phyloP scores from a whole-genome alignment of 1,140 invertebrate species.

The Saccostrea echinata region DNA sequence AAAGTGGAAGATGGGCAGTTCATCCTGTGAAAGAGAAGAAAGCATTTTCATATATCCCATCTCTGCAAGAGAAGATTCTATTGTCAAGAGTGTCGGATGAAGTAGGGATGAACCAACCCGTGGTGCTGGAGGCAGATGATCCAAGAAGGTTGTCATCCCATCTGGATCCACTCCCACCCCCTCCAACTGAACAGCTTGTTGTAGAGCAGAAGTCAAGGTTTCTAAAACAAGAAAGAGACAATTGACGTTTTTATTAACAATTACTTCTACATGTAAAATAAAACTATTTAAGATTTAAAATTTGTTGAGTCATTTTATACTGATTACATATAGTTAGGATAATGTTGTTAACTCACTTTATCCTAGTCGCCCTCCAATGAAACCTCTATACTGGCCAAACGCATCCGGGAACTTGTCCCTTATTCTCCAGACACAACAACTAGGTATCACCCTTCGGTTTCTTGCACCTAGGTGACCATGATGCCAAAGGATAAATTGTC shows the following conservation, averaged over 20 bases:
- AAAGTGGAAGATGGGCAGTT: conserved; percentile 21
- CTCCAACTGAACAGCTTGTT: conserved; percentile 35
- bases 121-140: conserved; percentile 37
- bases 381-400: conserved; percentile 38
- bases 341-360: too few relatives aligned
- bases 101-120: conserved; percentile 38
- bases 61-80: conserved; percentile 24
- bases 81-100: conserved; percentile 14
- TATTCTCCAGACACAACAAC: conserved; percentile 46
- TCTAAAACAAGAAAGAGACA: neutral
- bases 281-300: too few relatives aligned
- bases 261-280: neutral
- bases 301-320: neutral
- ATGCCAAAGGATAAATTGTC: conserved; percentile 31
- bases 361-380: conserved; percentile 24
- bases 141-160: too few relatives aligned
- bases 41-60: neutral
- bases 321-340: neutral
- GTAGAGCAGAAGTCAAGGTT: conserved; percentile 35
- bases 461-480: conserved; percentile 40
- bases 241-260: neutral
- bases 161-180: conserved; percentile 45
- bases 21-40: neutral
- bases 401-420: conserved; percentile 33
- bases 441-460: neutral